Conservation (phyloP, 2,113 vertebrate species). For the Peromyscus leucopus region DNA sequence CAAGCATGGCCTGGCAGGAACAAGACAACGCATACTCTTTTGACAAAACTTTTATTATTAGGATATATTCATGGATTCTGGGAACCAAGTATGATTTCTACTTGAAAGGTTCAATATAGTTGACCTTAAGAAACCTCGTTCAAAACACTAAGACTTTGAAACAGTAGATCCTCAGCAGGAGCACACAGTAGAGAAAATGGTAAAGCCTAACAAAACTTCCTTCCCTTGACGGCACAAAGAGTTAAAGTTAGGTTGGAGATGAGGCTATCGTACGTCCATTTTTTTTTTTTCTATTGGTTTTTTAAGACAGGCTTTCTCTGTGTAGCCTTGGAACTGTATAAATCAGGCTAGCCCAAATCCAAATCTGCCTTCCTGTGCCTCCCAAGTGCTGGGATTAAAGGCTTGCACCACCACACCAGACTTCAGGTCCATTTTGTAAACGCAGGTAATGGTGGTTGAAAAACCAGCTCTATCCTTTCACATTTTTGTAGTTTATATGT, state of each 20-base stretch:
- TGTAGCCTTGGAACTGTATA: background rate
- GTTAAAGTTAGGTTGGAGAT: background rate
- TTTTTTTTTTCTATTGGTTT: background rate
- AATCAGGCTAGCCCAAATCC: background rate
- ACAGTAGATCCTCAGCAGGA: background rate
- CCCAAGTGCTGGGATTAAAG: background rate
- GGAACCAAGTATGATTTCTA: background rate
- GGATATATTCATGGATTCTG: background rate
- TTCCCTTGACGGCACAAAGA: background rate
- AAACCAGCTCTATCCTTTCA: background rate
- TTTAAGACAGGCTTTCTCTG: background rate
- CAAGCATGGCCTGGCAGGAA: background rate
- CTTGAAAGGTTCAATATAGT: background rate
- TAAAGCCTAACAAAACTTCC: background rate
- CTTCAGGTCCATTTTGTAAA: background rate
- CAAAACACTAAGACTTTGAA: background rate
- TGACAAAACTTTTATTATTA: background rate
- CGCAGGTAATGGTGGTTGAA: background rate
- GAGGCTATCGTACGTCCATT: background rate
- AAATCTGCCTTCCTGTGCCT: background rate
- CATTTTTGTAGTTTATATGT: background rate
- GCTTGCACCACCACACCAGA: background rate
- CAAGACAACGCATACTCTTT: background rate
- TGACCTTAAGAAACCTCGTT: background rate
- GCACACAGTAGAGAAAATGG: background rate